Percentiles rank a stretch among this genome's conserved stretches.
Evolutionary conservation across 35 echinoderm and acorn worm species (phyloP).

Genomic region (Chiridota heheva): DNA sequence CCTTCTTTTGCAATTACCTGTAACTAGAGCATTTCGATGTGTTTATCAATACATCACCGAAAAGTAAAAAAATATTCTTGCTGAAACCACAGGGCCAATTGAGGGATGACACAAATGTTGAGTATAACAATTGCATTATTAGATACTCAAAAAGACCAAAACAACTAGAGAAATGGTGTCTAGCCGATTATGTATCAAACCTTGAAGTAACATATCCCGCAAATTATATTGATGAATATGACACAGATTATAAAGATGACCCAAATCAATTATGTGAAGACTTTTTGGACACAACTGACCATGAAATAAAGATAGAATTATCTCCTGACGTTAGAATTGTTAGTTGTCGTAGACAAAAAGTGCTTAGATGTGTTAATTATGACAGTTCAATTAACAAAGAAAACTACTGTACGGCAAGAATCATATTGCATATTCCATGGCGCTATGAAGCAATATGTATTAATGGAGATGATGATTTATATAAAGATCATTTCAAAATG

Average conservation of each 20-base stretch:
- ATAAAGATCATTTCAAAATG: not conserved
- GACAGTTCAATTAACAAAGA: not conserved
- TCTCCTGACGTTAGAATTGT: not conserved
- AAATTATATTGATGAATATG: constrained; percentile 17
- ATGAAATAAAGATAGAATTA: constrained; percentile 17
- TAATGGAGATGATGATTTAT: too few species aligned
- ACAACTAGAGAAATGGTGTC: constrained; percentile 22
- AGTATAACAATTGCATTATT: not conserved
- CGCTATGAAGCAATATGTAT: constrained; percentile 13
- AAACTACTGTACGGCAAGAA: constrained; percentile 14
- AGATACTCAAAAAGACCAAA: constrained; percentile 7
- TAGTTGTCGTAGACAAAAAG: not conserved
- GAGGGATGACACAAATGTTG: constrained; percentile 1
- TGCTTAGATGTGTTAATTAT: constrained; percentile 22
- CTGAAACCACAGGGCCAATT: not conserved
- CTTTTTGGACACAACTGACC: not conserved
- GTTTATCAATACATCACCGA: constrained; percentile 11
- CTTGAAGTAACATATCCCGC: not conserved
- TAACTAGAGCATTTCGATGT: not conserved
- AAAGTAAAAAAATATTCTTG: not conserved
- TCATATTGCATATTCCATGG: constrained; percentile 24
- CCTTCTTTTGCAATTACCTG: not conserved
- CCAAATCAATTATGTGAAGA: not conserved
- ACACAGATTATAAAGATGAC: constrained; percentile 24
- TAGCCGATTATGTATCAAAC: constrained; percentile 24